These are phyloP conservation scores for Drosophila tani DNA, from an alignment of 1,140 invertebrate species.

Conservation along the genomic window DNA sequence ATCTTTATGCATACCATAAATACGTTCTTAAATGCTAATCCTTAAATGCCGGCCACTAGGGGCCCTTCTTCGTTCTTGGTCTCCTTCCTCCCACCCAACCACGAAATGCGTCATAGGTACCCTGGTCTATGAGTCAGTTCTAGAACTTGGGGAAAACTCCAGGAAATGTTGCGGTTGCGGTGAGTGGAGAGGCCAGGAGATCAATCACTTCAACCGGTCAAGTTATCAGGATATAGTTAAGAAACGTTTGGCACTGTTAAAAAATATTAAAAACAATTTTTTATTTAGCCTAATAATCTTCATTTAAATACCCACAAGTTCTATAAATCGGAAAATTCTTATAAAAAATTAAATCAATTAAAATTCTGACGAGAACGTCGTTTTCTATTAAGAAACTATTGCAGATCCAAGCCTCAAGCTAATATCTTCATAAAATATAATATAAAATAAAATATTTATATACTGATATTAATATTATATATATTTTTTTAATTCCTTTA, in stretches of 20 bases:
- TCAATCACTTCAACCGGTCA: conserved; percentile 37
- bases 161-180: conserved; percentile 48
- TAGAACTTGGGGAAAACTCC: conserved; percentile 2
- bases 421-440: too few relatives aligned
- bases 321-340: too few relatives aligned
- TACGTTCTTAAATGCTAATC: conserved; percentile 70
- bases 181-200: conserved; percentile 16
- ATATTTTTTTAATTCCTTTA: neutral
- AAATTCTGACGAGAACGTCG: too few relatives aligned
- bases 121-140: conserved; percentile 27
- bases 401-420: too few relatives aligned
- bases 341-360: too few relatives aligned
- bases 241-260: too few relatives aligned
- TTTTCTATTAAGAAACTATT: too few relatives aligned
- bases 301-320: too few relatives aligned
- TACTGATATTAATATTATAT: too few relatives aligned
- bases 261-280: too few relatives aligned
- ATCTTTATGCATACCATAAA: conserved; percentile 73
- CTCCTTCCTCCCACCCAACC: neutral
- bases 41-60: conserved; percentile 33
- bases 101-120: conserved; percentile 32
- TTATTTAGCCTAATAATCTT: too few relatives aligned
- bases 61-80: neutral
- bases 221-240: conserved; percentile 11
- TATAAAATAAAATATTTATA: too few relatives aligned